These are phyloP conservation scores for Kryptopterus vitreolus DNA, from an alignment of 2,797 vertebrate species.

Conservation along the genomic window DNA sequence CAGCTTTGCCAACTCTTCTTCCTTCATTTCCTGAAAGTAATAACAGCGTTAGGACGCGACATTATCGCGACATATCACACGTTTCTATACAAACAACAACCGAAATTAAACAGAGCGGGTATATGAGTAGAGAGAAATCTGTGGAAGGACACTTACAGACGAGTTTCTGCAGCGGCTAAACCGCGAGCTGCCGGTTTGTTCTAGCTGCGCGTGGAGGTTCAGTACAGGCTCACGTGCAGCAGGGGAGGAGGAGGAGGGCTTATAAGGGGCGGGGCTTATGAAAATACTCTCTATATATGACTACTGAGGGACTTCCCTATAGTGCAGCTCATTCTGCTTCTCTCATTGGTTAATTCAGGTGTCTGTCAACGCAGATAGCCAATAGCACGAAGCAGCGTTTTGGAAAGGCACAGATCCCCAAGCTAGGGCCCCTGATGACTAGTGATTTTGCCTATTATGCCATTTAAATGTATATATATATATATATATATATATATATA, in stretches of 20 bases:
- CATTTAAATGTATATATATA: no score
- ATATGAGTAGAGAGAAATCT: not conserved
- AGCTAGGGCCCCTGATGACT: no score
- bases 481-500: no score
- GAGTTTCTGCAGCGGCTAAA: not conserved
- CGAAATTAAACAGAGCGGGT: no score
- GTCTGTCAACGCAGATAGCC: not conserved
- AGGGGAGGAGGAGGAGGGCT: no score
- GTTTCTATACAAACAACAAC: no score
- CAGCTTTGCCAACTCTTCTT: not conserved
- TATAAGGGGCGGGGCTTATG: not conserved
- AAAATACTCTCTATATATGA: not conserved
- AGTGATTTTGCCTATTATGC: no score
- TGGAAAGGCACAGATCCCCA: no score
- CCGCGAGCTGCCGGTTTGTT: slow-evolving; percentile 9
- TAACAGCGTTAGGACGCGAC: not conserved
- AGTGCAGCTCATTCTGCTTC: no score
- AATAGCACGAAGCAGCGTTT: not conserved
- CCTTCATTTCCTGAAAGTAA: not conserved
- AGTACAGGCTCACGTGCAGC: not conserved
- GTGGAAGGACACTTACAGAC: not conserved
- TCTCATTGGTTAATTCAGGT: not conserved
- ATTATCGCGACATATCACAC: no score
- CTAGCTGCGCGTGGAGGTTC: slow-evolving; percentile 15
- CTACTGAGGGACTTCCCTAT: not conserved